Base-by-base conservation (phyloP, 2,797 vertebrate species). In the Acestrorhynchus altus region DNA sequence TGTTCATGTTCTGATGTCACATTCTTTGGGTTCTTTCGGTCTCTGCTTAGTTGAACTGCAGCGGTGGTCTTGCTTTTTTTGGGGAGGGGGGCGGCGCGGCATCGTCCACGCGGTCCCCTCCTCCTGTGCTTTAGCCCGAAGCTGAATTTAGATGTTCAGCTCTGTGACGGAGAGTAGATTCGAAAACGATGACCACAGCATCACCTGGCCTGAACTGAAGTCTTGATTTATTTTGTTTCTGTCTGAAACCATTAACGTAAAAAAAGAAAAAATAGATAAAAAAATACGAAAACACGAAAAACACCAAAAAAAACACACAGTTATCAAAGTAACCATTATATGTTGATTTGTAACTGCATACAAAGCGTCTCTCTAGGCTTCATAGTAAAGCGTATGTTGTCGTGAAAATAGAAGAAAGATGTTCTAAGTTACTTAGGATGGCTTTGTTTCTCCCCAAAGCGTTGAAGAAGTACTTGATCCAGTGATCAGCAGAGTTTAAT, bases 291-390 rank as follows among this genome's bases (percentile, higher is more conserved):
- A 67, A 78, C 39, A 73, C 67, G 73, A 39, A 63, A 72, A 71
- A 72, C 11, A 10, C 16, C 69, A 6, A 67, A 78, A 71, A 72
- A 85, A 87, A 65, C 66, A 80, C 87, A 83, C n/a, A n/a, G n/a
- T 91, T 90, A 91, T 87, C 83, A 83, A 54, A 92, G 83, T 93
- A 89, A 90, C 91, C 81, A 71, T 82, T 82, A 81, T 88, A 89
- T 92, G 86, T 88, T 91, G 94, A 88, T 94, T 95, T 90, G 91
- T 94, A 92, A 91, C 93, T 94, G 92, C 93, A 94, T 93, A 88
- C 89, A 88, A 86, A 90, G 94, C 84, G 90, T 94, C 92, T 94
- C 92, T 94, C 92, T 93, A 92, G 90, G 90, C 92, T 95, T 95
- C 91, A 92, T 93, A 93, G 91, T 89, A 92, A 93, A 94, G 92